These are phyloP conservation scores for Sylvia atricapilla DNA, from an alignment of 2,113 vertebrate species.

Conservation along the genomic window DNA sequence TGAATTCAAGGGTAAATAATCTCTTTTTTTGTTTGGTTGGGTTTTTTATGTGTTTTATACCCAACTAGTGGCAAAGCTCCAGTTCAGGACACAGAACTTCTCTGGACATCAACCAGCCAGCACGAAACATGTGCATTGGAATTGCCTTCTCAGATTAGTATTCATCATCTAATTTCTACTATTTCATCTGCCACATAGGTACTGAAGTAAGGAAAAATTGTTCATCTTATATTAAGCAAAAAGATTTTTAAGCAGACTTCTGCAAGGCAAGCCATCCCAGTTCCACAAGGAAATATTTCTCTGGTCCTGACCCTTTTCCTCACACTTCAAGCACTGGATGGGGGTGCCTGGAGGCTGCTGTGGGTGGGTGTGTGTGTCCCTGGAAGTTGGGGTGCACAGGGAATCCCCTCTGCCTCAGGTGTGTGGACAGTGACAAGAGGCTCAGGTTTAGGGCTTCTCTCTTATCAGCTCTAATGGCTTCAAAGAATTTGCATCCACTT, in stretches of 20 bases:
- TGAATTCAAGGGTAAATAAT: not conserved
- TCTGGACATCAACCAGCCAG: not conserved
- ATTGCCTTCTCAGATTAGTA: not conserved
- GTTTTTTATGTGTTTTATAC: not conserved
- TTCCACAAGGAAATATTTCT: not conserved
- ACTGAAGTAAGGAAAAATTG: not conserved
- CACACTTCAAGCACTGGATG: accelerated
- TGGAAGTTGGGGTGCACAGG: not conserved
- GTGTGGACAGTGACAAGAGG: not conserved
- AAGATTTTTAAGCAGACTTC: not conserved
- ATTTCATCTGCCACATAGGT: not conserved
- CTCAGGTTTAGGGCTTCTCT: not conserved
- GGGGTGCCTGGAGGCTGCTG: not conserved
- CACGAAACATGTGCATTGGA: not conserved
- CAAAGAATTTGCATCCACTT: not conserved
- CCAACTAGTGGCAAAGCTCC: not conserved
- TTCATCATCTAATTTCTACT: not conserved
- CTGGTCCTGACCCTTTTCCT: not conserved
- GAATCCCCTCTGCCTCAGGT: accelerated
- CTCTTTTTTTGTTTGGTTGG: not conserved
- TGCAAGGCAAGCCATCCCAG: not conserved
- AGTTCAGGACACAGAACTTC: not conserved
- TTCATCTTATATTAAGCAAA: not conserved
- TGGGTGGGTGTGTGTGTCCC: not conserved
- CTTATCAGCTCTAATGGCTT: not conserved